Conservation (phyloP, 2,888 invertebrate species). For the Maniola hyperantus region DNA sequence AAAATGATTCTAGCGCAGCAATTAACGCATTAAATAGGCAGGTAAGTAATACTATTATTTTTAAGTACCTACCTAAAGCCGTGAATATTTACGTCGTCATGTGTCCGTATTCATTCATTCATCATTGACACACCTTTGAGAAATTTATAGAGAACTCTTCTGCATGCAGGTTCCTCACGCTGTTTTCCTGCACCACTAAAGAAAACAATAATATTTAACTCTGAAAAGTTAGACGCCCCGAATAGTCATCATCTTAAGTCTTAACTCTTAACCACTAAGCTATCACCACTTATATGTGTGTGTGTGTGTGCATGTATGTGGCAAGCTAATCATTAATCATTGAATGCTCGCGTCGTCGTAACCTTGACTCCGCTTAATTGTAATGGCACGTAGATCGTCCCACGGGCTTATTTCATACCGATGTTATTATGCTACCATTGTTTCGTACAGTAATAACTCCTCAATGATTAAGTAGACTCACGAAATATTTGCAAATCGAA, state of each 20-base stretch:
- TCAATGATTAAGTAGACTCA: slow-evolving; percentile 38
- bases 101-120: too few relatives aligned
- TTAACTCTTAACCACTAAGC: too few relatives aligned
- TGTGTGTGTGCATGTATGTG: background rate
- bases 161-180: too few relatives aligned
- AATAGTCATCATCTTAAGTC: too few relatives aligned
- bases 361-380: slow-evolving; percentile 61
- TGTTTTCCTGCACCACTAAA: too few relatives aligned
- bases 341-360: slow-evolving; percentile 32
- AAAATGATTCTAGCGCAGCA: background rate
- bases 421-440: slow-evolving; percentile 40
- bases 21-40: background rate
- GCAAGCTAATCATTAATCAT: slow-evolving; percentile 17
- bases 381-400: slow-evolving; percentile 59
- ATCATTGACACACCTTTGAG: too few relatives aligned
- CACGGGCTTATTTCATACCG: slow-evolving; percentile 53
- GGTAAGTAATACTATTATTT: background rate
- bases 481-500: slow-evolving; percentile 35
- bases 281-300: too few relatives aligned
- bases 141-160: too few relatives aligned
- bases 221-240: too few relatives aligned
- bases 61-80: too few relatives aligned
- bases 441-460: slow-evolving; percentile 37
- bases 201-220: too few relatives aligned
- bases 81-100: background rate